phyloP scores from a whole-genome alignment of 2,113 vertebrate species.

The Notothenia coriiceps region DNA sequence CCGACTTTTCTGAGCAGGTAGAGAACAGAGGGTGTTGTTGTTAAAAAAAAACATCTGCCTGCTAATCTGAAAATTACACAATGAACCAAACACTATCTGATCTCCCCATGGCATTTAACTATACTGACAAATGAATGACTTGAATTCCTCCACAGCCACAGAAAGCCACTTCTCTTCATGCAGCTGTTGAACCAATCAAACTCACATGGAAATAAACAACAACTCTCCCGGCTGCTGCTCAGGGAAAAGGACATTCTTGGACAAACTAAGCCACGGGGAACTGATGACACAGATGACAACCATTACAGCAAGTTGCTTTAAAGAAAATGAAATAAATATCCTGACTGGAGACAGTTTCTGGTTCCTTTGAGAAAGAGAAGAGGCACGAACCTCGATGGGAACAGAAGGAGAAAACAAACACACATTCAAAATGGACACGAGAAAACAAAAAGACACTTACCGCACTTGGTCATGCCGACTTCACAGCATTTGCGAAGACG shows the following conservation, averaged over 20 bases:
- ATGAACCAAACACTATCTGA: no score
- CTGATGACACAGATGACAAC: neutral
- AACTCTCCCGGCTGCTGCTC: neutral
- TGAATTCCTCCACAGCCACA: conserved; percentile 1
- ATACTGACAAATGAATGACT: neutral
- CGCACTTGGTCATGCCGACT: conserved; percentile 99
- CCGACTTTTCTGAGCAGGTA: no score
- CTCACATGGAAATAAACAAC: neutral
- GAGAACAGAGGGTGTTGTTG: no score
- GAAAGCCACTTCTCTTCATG: neutral
- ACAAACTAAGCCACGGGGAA: neutral
- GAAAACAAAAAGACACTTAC: conserved; percentile 71
- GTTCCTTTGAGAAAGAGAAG: neutral
- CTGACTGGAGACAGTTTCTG: neutral
- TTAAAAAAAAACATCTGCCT: no score
- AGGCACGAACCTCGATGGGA: neutral
- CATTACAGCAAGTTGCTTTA: no score
- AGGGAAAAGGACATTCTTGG: neutral
- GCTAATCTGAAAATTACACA: no score
- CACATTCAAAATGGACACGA: neutral
- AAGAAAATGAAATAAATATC: neutral
- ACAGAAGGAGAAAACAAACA: neutral
- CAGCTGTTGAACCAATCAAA: conserved; percentile 16
- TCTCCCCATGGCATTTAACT: no score
- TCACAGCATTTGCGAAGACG: conserved; percentile 96